phyloP scores from a whole-genome alignment of 1,140 invertebrate species.

The Ceratosolen solmsi region DNA sequence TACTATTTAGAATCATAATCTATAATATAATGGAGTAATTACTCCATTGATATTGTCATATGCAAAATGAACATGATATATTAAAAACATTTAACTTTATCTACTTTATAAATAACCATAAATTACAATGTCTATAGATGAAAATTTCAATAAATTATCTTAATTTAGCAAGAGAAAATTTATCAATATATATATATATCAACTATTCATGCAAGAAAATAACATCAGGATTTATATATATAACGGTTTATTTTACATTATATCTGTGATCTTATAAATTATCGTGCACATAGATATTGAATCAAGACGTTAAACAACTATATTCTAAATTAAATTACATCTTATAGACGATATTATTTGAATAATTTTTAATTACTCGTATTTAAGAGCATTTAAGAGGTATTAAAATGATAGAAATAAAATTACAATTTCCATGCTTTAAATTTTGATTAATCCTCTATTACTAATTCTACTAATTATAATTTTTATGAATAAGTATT shows the following conservation, averaged over 20 bases:
- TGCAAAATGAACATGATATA: too few species aligned
- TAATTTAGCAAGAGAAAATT: background rate
- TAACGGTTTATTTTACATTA: background rate
- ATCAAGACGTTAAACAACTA: background rate
- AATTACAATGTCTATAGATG: too few species aligned
- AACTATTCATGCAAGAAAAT: conserved; percentile 11
- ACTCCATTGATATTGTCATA: too few species aligned
- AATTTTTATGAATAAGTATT: too few species aligned
- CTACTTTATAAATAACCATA: too few species aligned
- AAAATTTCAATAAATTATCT: background rate
- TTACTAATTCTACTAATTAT: too few species aligned
- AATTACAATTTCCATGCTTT: background rate
- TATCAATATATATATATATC: background rate
- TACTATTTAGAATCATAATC: background rate
- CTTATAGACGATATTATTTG: background rate
- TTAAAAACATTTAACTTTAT: too few species aligned
- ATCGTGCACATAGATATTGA: background rate
- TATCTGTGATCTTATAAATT: background rate
- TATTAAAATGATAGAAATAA: background rate
- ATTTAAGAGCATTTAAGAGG: background rate
- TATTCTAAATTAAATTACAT: background rate
- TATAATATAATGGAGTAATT: too few species aligned
- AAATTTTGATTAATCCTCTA: background rate
- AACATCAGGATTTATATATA: background rate
- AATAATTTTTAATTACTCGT: background rate